Evolutionary conservation across 1,140 invertebrate species (phyloP).

Genomic region (Oedothorax gibbosus): DNA sequence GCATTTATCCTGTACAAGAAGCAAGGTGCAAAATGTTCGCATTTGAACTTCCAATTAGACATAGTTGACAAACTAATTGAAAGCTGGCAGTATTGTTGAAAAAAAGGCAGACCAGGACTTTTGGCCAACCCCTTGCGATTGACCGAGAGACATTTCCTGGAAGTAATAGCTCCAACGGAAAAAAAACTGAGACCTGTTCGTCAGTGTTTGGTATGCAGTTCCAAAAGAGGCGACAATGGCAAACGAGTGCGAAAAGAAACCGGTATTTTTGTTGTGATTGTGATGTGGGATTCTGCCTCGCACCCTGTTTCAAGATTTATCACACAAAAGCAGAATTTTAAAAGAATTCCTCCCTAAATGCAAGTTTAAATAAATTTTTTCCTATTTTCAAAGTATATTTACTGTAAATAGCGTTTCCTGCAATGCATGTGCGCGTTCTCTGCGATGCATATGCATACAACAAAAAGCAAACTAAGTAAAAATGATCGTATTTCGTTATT

Average conservation of each 20-base stretch:
- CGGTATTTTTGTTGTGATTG: slow-evolving; percentile 40
- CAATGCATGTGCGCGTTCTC: too few species aligned
- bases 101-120: background rate
- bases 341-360: too few species aligned
- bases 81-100: slow-evolving; percentile 11
- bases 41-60: slow-evolving; percentile 37
- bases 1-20: slow-evolving; percentile 45
- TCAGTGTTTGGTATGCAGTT: slow-evolving; percentile 44
- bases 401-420: too few species aligned
- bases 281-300: slow-evolving; percentile 32
- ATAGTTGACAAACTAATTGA: slow-evolving; percentile 28
- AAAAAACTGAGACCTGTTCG: slow-evolving; percentile 46
- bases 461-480: too few species aligned
- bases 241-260: slow-evolving; percentile 51
- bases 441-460: too few species aligned
- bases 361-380: too few species aligned
- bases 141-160: slow-evolving; percentile 34
- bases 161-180: slow-evolving; percentile 23
- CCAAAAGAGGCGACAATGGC: slow-evolving; percentile 12
- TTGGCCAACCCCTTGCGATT: slow-evolving; percentile 9
- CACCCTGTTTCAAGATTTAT: slow-evolving; percentile 34
- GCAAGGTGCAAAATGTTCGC: slow-evolving; percentile 17
- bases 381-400: too few species aligned
- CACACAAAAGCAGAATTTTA: slow-evolving; percentile 46
- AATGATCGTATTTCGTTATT: too few species aligned